Base-by-base conservation (phyloP, 2,113 vertebrate species). In the Corythornis madagascariensis region DNA sequence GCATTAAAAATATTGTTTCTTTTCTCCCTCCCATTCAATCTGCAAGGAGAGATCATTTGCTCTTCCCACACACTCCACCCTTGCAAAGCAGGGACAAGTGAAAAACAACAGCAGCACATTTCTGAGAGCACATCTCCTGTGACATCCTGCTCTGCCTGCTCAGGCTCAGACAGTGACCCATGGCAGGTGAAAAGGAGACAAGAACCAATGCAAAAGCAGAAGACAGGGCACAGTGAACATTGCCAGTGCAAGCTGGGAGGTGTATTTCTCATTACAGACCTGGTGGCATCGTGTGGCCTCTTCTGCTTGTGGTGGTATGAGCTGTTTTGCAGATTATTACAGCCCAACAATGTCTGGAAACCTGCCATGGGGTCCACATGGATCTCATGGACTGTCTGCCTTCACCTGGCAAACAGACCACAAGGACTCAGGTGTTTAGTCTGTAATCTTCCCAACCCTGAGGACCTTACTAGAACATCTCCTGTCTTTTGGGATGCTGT, bases 151-250 rank as follows among this genome's bases (percentile, higher is more conserved):
- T 38, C 61, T 86, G 73, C 47, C 64, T 67, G 42, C 52, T 55
- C 45, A 21, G 45, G 53, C 45, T 7, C 52, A 71, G 61, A 43
- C 6, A 2, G 38, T 6, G 50, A 73, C 35, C 76, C 52, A 18
- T 3, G 1, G 16, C 1, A 1, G 52, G 25, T 11, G 40, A 17
- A 42, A 59, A 74, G 25, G 22, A 42, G 73, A 45, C 45, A 73
- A 80, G 45, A 61, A 42, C 14, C 60, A 59, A 52, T 1, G 9
- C 1, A 38, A 50, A 92, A 86, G 5, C 38, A 55, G 71, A 77
- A 86, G 75, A 28, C 3, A 28, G 0, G 0, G 11, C 9, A 2
- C 0, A 5, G 26, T 15, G 48, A 42, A 19, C 24, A 6, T 0
- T 4, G 18, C 7, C 43, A 5, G 38, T 1, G 33, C 8, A 6